Base-by-base conservation (phyloP, 2,888 invertebrate genomes). In the Trichopria drosophilae region DNA sequence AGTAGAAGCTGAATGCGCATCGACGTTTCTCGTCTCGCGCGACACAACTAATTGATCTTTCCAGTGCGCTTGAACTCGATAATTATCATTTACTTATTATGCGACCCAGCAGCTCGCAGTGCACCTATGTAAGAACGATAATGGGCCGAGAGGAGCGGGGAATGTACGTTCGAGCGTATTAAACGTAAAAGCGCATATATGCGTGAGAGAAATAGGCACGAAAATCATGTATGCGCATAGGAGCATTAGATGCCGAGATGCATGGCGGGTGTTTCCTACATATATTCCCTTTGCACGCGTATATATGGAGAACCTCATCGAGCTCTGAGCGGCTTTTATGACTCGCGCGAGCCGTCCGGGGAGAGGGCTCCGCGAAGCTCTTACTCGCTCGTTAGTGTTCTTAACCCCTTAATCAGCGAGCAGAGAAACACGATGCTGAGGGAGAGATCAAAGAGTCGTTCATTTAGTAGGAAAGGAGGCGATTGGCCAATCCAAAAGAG, bases 11-110 rank as follows among this genome's bases (percentile, higher is more conserved):
- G 54, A 52, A 50, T 51, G 39, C 19, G 46, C 28, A 41, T 36
- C 51, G 28, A 36, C 13, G 36, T 35, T 41, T n/a, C 16, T 7
- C 28, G 22, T 10, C 54, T 52, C 60, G 58, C 58, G 58, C 61
- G 60, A 62, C 64, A 61, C 61, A 64, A 52, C 64, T 67, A 69
- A 69, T 66, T 68, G 65, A 71, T 72, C 70, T 71, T 73, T 72
- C 67, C 65, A 68, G 64, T 64, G 67, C 62, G 67, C 69, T 71
- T 70, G 67, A 70, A 72, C 71, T 64, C 68, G 63, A 68, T 71
- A 63, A 72, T 72, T 68, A 66, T 60, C 55, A 71, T 71, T 72
- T 67, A 63, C 69, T 70, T 72, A 66, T 55, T 54, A 54, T 58
- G 59, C 55, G 65, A 64, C 62, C 63, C 56, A 59, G 7, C 29